These are phyloP conservation scores for Cyclura pinguis DNA, from an alignment of 2,797 vertebrate species.

Conservation along the genomic window DNA sequence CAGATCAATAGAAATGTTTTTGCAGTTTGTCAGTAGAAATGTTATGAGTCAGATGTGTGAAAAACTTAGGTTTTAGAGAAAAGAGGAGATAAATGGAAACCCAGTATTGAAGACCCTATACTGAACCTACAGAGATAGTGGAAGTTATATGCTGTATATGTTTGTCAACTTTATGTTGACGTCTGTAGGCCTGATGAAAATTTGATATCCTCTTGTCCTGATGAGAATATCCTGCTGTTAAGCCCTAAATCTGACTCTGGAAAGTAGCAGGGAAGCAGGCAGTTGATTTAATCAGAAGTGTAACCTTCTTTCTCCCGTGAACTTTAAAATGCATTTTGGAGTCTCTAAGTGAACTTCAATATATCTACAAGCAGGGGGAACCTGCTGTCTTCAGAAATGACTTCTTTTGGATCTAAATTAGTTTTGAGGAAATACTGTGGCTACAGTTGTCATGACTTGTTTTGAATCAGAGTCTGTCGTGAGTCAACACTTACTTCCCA, in stretches of 20 bases:
- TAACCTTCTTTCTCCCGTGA: not conserved
- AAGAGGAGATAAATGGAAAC: not conserved
- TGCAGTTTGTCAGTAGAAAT: not conserved
- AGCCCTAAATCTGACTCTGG: conserved; percentile 12
- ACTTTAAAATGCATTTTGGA: not conserved
- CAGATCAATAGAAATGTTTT: not conserved
- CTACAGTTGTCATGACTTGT: not conserved
- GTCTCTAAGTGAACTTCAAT: accelerated
- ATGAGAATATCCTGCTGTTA: conserved; percentile 6
- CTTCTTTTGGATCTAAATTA: not conserved
- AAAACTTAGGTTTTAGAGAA: not conserved
- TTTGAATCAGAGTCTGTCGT: not conserved
- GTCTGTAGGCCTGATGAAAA: not conserved
- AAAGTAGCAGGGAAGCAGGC: conserved; percentile 4
- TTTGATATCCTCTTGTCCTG: no score
- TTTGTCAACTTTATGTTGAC: not conserved
- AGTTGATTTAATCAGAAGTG: not conserved
- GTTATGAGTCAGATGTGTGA: not conserved
- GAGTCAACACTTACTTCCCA: not conserved
- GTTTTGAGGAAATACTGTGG: not conserved
- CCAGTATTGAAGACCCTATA: not conserved
- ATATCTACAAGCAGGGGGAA: not conserved
- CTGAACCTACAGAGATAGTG: not conserved
- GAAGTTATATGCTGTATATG: not conserved
- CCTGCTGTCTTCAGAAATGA: not conserved